Evolutionary conservation across 2,113 vertebrate genomes (phyloP).

Genomic region (Carassius gibelio): DNA sequence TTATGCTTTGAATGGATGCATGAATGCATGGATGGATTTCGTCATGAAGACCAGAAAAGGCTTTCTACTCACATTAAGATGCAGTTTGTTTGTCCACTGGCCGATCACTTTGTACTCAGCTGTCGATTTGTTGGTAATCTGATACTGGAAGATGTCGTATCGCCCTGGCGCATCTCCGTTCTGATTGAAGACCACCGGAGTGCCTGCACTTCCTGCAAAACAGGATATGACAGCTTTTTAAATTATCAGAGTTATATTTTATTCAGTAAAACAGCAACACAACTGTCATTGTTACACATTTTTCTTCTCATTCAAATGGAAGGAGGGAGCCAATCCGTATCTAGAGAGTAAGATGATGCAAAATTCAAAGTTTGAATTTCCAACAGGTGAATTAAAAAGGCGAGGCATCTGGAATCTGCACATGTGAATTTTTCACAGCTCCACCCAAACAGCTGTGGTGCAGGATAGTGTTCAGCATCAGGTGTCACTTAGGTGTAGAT

Average conservation of each 20-base stretch:
- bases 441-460: not conserved
- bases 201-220: constrained; percentile 90
- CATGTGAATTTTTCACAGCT: not conserved
- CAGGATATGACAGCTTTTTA: constrained; percentile 22
- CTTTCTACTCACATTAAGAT: constrained; percentile 83
- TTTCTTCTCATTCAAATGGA: not conserved
- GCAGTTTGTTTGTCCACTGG: constrained; percentile 93
- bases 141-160: constrained; percentile 98
- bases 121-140: constrained; percentile 85
- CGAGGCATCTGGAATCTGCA: not conserved
- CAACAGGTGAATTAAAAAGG: constrained; percentile 1
- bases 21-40: not conserved
- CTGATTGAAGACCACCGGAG: constrained; percentile 95
- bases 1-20: too few species aligned
- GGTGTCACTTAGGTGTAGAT: constrained; percentile 22
- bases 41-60: not conserved
- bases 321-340: not conserved
- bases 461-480: not conserved
- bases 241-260: not conserved
- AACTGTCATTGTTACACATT: not conserved
- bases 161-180: constrained; percentile 97
- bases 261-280: not conserved
- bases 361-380: not conserved
- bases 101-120: constrained; percentile 94
- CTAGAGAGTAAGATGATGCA: not conserved